Conservation (phyloP, 2,797 vertebrate species). For the Melanogrammus aeglefinus region DNA sequence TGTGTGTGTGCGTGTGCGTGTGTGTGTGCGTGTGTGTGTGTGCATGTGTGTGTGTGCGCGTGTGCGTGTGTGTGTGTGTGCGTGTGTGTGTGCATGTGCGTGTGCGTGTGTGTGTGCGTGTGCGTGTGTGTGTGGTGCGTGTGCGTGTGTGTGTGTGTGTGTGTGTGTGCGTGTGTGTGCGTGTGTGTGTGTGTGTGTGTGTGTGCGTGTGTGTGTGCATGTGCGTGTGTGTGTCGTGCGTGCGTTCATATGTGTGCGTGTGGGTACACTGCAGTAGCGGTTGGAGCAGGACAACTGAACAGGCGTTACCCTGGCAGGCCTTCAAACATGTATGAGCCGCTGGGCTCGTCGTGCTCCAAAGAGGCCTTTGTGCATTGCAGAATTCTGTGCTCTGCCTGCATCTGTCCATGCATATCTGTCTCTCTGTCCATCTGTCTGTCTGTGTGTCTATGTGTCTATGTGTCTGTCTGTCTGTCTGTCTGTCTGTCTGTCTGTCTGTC, state of each 20-base stretch:
- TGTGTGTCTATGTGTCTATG: background rate
- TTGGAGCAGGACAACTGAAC: constrained; percentile 47
- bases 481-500: background rate
- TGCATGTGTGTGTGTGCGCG: background rate
- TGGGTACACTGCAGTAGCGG: constrained; percentile 28
- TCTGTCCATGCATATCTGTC: background rate
- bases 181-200: too few relatives aligned
- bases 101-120: background rate
- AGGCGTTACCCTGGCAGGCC: constrained; percentile 57
- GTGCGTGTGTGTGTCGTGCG: background rate
- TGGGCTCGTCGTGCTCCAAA: constrained; percentile 63
- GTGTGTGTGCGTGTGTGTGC: too few relatives aligned
- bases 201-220: background rate
- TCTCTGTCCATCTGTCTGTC: background rate
- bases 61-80: background rate
- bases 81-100: background rate
- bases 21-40: too few relatives aligned
- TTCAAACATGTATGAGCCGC: constrained; percentile 78
- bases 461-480: background rate
- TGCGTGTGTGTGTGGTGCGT: background rate
- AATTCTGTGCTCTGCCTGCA: constrained; percentile 53
- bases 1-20: background rate
- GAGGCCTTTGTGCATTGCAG: constrained; percentile 69
- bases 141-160: background rate
- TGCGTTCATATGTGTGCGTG: background rate